These are phyloP conservation scores for Automeris io DNA, from an alignment of 2,888 invertebrate species.

Conservation along the genomic window DNA sequence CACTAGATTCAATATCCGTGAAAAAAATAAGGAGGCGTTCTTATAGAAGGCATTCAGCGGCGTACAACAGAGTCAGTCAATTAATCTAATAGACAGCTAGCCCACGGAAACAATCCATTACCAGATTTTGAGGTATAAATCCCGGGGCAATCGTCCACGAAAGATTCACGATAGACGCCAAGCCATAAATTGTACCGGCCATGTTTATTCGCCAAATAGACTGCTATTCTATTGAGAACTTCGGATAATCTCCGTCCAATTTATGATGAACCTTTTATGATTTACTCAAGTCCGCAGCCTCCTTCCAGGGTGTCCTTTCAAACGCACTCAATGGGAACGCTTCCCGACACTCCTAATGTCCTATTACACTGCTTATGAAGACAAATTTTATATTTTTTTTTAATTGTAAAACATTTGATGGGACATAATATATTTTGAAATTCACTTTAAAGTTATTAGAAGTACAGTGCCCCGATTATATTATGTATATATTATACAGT, in stretches of 20 bases:
- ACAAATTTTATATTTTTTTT: too few species aligned
- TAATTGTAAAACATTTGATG: too few species aligned
- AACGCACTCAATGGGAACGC: background rate
- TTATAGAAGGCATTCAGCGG: too few species aligned
- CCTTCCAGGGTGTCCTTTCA: background rate
- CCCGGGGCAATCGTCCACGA: background rate
- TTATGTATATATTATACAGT: too few species aligned
- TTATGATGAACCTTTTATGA: slow-evolving; percentile 3
- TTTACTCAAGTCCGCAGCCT: background rate
- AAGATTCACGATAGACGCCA: background rate
- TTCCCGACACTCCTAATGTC: background rate
- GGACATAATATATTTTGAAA: too few species aligned
- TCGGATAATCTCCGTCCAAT: slow-evolving; percentile 1
- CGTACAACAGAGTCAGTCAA: too few species aligned
- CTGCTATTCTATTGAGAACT: background rate
- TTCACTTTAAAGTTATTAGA: too few species aligned
- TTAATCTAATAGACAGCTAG: background rate
- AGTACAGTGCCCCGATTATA: too few species aligned
- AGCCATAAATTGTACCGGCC: background rate
- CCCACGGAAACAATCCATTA: background rate
- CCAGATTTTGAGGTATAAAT: background rate
- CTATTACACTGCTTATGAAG: too few species aligned
- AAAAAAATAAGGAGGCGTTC: too few species aligned
- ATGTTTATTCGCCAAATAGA: slow-evolving; percentile 1
- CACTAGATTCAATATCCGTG: too few species aligned